A percentile compares a stretch with the other conserved stretches of the same genome.
Conservation (phyloP, 35 echinoderm and acorn worm genomes). For the Acanthaster planci region DNA sequence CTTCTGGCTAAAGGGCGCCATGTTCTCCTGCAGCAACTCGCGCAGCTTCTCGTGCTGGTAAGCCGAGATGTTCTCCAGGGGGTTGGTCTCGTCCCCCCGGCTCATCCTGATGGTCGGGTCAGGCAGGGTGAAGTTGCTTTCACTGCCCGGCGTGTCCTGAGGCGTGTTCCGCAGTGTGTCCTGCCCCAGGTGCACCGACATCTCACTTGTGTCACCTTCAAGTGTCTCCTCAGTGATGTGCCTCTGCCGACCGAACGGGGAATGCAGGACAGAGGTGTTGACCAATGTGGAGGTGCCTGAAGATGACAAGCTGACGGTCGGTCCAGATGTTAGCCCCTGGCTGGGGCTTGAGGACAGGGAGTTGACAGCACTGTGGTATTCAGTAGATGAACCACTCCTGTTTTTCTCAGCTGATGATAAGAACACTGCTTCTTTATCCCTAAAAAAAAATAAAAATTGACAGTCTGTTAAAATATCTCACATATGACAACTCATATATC, state of each 20-base stretch:
- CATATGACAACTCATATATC: too few species aligned
- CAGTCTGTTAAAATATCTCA: too few species aligned
- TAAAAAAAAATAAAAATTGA: background rate
- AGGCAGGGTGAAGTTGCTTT: slow-evolving; percentile 21
- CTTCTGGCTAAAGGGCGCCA: slow-evolving; percentile 45
- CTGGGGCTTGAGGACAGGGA: slow-evolving; percentile 25
- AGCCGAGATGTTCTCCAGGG: slow-evolving; percentile 38
- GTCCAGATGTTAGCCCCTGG: background rate
- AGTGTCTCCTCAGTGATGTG: background rate
- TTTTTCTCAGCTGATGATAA: background rate
- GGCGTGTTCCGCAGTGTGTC: background rate
- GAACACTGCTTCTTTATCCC: slow-evolving; percentile 2
- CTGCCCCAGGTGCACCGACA: background rate
- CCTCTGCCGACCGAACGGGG: background rate
- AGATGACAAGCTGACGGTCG: background rate
- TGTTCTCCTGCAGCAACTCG: slow-evolving; percentile 38
- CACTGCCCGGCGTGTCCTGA: background rate
- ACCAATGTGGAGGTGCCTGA: background rate
- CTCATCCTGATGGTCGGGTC: slow-evolving; percentile 48
- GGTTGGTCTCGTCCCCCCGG: background rate
- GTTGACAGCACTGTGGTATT: slow-evolving; percentile 28
- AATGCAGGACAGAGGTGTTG: background rate
- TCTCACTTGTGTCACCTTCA: background rate
- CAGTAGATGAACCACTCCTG: slow-evolving; percentile 22
- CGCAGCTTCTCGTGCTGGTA: slow-evolving; percentile 55